Evolutionary conservation across 2,797 vertebrate species (phyloP), one percentile per base, ranked within the genome.

Genomic region (Microctenopoma lineatum): DNA sequence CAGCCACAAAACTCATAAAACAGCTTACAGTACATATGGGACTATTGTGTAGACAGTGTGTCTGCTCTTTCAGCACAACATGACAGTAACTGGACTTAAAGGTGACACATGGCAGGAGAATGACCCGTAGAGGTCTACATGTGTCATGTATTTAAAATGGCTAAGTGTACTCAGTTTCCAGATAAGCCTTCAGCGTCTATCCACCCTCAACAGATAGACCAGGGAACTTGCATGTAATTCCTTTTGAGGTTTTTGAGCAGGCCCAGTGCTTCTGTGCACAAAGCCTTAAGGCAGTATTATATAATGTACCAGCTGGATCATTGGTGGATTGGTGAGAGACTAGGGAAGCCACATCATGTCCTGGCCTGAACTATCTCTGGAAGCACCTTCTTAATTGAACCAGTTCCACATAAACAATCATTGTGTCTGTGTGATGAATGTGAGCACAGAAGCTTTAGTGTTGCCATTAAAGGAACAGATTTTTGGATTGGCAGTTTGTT

Each of bases 231-330:
- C 59, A 68, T 72, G 64, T 63, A 71, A 80, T 79, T 86, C 83
- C 83, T 76, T 72, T 29, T 67, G 80, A 88, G 83, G 79, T 69
- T 82, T 82, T 59, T 64, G 70, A 89, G 80, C 81, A 70, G 75
- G 70, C 66, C 56, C 55, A 39, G 41, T 14, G 55, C 70, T 58
- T 70, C 83, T 77, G 72, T 62, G 73, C 73, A 77, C 74, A 82
- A 77, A 77, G 82, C 82, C 84, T 81, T 66, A 51, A 89, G 83
- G 84, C 86, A 21, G 54, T 11, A 18, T 93, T 92, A 91, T 78
- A 81, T 87, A 92, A 93, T 75, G 63, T 48, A 87, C 90, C 91
- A 89, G 90, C 90, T 92, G 92, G 84, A 83, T 88, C 73, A 80
- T 70, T 81, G 84, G 80, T 83, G 80, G 80, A 83, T 80, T 69